A percentile compares a stretch with the other conserved stretches of the same genome.
Evolutionary conservation across 2,113 vertebrate genomes (phyloP).

Genomic region (Hyperoodon ampullatus): DNA sequence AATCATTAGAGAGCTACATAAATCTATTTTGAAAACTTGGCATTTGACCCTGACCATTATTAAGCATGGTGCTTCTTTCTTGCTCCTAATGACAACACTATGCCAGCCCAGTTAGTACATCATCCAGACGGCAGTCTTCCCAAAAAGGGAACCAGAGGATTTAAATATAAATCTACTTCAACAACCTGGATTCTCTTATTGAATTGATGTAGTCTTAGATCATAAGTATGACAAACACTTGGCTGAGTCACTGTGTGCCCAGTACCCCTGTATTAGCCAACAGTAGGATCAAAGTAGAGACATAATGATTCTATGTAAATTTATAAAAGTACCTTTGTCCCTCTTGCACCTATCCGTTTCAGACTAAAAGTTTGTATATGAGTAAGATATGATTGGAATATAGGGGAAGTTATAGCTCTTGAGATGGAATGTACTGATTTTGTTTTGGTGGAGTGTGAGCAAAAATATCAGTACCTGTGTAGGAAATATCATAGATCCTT

Average conservation of each 20-base stretch:
- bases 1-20: not conserved
- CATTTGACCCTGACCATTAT: not conserved
- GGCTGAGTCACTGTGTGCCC: no score
- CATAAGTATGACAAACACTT: not conserved
- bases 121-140: not conserved
- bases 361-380: not conserved
- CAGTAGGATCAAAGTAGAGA: not conserved
- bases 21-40: not conserved
- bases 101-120: not conserved
- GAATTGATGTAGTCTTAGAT: not conserved
- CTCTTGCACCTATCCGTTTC: fast-evolving
- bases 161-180: not conserved
- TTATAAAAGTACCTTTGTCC: not conserved
- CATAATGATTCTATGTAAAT: not conserved
- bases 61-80: not conserved
- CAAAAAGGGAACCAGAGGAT: not conserved
- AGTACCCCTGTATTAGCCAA: not conserved
- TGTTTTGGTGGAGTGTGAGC: not conserved
- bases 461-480: not conserved
- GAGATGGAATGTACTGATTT: not conserved
- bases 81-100: not conserved
- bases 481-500: not conserved
- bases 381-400: not conserved
- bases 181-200: not conserved
- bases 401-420: not conserved